Evolutionary conservation across 2,113 vertebrate genomes (phyloP).

Genomic region (Brevimyrus niger): DNA sequence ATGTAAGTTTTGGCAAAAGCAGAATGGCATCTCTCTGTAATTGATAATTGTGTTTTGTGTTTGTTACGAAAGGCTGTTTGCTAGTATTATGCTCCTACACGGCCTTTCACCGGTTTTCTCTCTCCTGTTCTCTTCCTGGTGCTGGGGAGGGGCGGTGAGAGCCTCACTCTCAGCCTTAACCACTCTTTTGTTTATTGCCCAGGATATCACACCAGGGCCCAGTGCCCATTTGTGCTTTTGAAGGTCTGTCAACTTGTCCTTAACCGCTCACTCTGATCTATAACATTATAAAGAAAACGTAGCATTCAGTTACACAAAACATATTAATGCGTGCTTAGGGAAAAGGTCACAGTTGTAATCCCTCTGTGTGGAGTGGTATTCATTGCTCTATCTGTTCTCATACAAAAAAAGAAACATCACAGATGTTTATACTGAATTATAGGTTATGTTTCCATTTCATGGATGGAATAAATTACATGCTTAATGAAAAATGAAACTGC

Average conservation of each 20-base stretch:
- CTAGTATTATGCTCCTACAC: constrained; percentile 11
- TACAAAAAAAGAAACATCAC: not conserved
- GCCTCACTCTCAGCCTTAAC: not conserved
- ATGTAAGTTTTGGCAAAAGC: constrained; percentile 25
- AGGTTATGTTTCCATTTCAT: not conserved
- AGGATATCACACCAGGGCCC: not conserved
- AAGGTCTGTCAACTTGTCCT: not conserved
- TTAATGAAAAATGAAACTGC: not conserved
- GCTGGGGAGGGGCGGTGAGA: not conserved
- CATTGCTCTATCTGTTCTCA: not conserved
- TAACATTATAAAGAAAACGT: not conserved
- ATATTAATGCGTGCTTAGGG: not conserved
- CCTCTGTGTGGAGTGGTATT: not conserved
- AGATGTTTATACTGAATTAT: not conserved
- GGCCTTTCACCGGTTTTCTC: not conserved
- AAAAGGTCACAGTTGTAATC: not conserved
- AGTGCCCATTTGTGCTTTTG: not conserved
- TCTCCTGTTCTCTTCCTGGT: not conserved
- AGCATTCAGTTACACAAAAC: not conserved
- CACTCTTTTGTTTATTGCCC: not conserved
- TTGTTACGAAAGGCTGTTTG: constrained; percentile 24
- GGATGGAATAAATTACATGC: not conserved
- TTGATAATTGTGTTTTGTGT: constrained; percentile 23
- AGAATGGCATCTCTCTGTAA: constrained; percentile 21
- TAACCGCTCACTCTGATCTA: not conserved